Evolutionary conservation across 2,888 invertebrate species (phyloP), one percentile per base, ranked within the genome.

Genomic region (Andrena camellia): DNA sequence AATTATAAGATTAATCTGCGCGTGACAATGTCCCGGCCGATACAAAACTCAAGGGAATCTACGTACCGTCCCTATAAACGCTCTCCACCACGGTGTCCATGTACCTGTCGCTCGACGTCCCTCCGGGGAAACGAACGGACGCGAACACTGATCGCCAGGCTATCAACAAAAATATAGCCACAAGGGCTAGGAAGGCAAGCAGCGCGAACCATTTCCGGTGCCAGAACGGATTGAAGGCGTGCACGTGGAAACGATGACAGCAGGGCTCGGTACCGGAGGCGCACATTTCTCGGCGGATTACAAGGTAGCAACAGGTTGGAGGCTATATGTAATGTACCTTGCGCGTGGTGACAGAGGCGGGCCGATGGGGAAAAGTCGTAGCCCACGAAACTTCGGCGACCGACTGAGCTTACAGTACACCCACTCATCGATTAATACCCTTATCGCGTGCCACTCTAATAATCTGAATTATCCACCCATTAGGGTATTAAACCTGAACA

Each of bases 41-140:
- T 29, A 42, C 6, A 60, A 10, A 13, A n/a, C n/a, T 0, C 1
- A n/a, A 26, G 48, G 1, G 42, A n/a, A 48, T 62, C 48, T 48
- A 60, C 78, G 20, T 77, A 86, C 86, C 87, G 7, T 73, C 26
- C 29, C 75, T 29, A 7, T 85, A 78, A 1, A 83, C 7, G 3
- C 70, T 52, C 7, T 48, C 23, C 10, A 69, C 6, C 2, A 64
- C 42, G 1, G 50, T 33, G 6, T 78, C 70, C 23, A 60, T n/a
- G 8, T 62, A 79, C 0, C 1, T 13, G 33, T 82, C 75, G 0
- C 7, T 70, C 17, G 2, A 8, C 42, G 17, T 42, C 13, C 42
- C 7, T 1, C 1, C 6, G 35, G 0, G 10, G 5, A 2, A 23
- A 10, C 42, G 0, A 2, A 23, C 3, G 0, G 59, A 0, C 2